Conservation (phyloP, 2,888 invertebrate species). For the Philopedon plagiatum region DNA sequence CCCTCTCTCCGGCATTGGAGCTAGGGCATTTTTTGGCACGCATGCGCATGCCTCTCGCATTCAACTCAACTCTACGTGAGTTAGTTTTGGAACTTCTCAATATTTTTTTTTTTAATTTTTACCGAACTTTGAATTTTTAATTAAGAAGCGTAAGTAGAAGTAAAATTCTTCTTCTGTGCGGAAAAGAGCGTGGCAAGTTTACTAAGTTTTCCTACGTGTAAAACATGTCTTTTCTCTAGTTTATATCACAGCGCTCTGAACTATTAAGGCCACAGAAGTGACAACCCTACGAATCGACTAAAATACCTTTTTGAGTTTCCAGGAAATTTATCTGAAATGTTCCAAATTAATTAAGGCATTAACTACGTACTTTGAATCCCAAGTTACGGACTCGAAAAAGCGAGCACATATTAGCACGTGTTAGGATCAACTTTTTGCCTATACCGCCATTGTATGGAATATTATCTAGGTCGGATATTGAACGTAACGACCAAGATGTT, state of each 20-base stretch:
- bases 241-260: neutral
- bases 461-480: slow-evolving; percentile 32
- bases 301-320: neutral
- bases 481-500: slow-evolving; percentile 27
- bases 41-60: too few relatives aligned
- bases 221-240: neutral
- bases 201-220: neutral
- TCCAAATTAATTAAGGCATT: slow-evolving; percentile 20
- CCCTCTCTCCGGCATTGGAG: too few relatives aligned
- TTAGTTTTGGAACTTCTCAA: too few relatives aligned
- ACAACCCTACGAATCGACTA: neutral
- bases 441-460: slow-evolving; percentile 19
- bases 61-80: too few relatives aligned
- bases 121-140: too few relatives aligned
- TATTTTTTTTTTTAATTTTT: too few relatives aligned
- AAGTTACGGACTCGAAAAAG: slow-evolving; percentile 8
- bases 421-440: slow-evolving; percentile 21
- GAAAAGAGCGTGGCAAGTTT: too few relatives aligned
- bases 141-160: too few relatives aligned
- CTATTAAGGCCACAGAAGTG: neutral
- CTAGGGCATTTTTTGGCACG: too few relatives aligned
- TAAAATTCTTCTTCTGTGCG: too few relatives aligned
- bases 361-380: slow-evolving; percentile 17
- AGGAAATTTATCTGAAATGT: slow-evolving; percentile 8
- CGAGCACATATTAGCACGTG: neutral